Conservation (phyloP, 2,888 invertebrate genomes). For the Ectemnius lituratus region DNA sequence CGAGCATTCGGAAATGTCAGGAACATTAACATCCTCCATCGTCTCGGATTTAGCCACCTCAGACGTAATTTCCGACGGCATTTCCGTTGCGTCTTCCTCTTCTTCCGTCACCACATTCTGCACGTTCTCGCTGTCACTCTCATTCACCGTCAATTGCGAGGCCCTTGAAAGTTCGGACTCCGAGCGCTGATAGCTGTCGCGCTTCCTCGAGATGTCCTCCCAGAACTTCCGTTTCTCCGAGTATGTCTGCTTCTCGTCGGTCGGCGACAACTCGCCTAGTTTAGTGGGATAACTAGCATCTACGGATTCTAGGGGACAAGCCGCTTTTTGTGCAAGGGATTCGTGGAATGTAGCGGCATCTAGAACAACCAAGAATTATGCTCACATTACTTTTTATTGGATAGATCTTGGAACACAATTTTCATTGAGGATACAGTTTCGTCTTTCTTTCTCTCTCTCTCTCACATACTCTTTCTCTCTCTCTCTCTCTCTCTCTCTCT, state of each 20-base stretch:
- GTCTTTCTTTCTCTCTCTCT: slow-evolving; percentile 4
- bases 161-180: slow-evolving; percentile 74
- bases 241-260: slow-evolving; percentile 73
- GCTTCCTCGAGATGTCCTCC: slow-evolving; percentile 75
- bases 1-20: slow-evolving; percentile 80
- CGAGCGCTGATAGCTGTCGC: slow-evolving; percentile 74
- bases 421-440: slow-evolving; percentile 38
- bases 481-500: neutral
- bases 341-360: slow-evolving; percentile 75
- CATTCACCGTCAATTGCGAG: slow-evolving; percentile 72
- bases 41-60: slow-evolving; percentile 67
- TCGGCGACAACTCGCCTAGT: slow-evolving; percentile 66
- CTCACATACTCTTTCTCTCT: slow-evolving; percentile 29
- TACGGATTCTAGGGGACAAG: slow-evolving; percentile 75
- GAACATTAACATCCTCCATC: slow-evolving; percentile 68
- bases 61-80: slow-evolving; percentile 56
- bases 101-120: slow-evolving; percentile 69
- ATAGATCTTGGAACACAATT: slow-evolving; percentile 36
- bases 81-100: slow-evolving; percentile 63
- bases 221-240: slow-evolving; percentile 75
- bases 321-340: slow-evolving; percentile 75
- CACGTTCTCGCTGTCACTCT: slow-evolving; percentile 73
- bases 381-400: slow-evolving; percentile 62
- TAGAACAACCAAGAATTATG: slow-evolving; percentile 75
- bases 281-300: slow-evolving; percentile 76